A percentile compares a stretch with the other conserved stretches of the same genome.
Evolutionary conservation across 2,113 vertebrate genomes (phyloP).

Genomic region (Bagarius yarrelli): DNA sequence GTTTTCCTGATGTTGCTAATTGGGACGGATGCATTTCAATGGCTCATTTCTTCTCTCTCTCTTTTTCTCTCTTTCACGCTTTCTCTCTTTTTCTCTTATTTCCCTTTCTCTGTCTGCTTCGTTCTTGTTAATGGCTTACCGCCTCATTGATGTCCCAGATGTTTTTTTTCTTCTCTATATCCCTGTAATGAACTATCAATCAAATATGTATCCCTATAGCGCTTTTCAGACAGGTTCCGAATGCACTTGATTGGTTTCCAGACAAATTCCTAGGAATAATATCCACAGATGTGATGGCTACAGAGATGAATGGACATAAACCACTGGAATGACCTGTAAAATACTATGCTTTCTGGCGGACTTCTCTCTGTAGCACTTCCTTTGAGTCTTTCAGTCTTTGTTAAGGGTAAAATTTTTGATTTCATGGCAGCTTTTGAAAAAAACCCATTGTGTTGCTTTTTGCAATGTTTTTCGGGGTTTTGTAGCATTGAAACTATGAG

Average conservation of each 20-base stretch:
- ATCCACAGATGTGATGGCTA: background rate
- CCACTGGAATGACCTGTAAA: too few species aligned
- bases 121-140: constrained; percentile 66
- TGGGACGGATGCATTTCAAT: constrained; percentile 73
- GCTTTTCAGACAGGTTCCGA: background rate
- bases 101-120: constrained; percentile 27
- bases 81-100: constrained; percentile 50
- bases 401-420: too few species aligned
- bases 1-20: constrained; percentile 71
- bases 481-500: too few species aligned
- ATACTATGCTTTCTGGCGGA: too few species aligned
- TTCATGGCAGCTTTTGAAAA: too few species aligned
- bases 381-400: too few species aligned
- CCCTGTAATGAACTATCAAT: constrained; percentile 60
- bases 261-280: background rate
- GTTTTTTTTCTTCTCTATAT: constrained; percentile 52
- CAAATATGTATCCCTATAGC: background rate
- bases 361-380: too few species aligned
- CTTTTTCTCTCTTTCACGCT: constrained; percentile 33
- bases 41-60: constrained; percentile 64
- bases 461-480: too few species aligned
- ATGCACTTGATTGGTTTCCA: background rate
- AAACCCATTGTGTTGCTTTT: too few species aligned
- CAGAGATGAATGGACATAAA: background rate
- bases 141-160: constrained; percentile 69